Percentiles rank a stretch among this genome's conserved stretches.
Evolutionary conservation across 1,140 invertebrate genomes (phyloP).

Genomic region (Tetragonula clypearis): DNA sequence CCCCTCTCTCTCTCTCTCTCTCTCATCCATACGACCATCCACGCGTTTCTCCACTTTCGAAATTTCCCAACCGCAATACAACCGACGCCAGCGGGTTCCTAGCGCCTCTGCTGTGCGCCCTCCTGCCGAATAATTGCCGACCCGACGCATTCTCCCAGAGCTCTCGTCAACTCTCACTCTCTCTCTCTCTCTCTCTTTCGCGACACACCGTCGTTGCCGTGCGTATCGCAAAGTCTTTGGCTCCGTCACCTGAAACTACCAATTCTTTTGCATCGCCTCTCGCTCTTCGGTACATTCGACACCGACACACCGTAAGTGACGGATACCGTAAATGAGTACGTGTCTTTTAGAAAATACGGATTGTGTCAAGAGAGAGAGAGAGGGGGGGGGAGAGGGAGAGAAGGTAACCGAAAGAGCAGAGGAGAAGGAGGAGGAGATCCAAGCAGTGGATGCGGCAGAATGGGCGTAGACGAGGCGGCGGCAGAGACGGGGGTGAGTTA

Average conservation of each 20-base stretch:
- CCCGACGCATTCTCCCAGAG: not conserved
- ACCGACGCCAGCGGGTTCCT: too few relatives aligned
- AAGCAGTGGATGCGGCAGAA: slow-evolving; percentile 7
- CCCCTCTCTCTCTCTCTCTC: not conserved
- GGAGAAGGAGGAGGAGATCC: slow-evolving; percentile 34
- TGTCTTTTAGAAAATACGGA: too few relatives aligned
- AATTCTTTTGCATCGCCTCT: too few relatives aligned
- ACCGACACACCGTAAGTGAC: too few relatives aligned
- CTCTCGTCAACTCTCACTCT: too few relatives aligned
- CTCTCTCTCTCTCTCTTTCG: too few relatives aligned
- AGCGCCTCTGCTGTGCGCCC: slow-evolving; percentile 2
- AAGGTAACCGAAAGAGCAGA: slow-evolving; percentile 11
- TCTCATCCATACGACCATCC: too few relatives aligned
- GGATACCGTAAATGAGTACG: too few relatives aligned
- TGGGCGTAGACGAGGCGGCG: slow-evolving; percentile 45
- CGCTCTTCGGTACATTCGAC: too few relatives aligned
- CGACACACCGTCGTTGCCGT: too few relatives aligned
- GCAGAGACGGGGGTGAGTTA: slow-evolving; percentile 58
- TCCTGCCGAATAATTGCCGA: slow-evolving; percentile 9
- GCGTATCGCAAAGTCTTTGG: too few relatives aligned
- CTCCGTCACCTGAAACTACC: too few relatives aligned
- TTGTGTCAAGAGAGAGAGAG: not conserved
- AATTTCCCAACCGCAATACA: slow-evolving; percentile 25
- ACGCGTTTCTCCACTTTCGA: not conserved
- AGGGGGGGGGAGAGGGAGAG: not conserved